These are phyloP conservation scores for Sarcophilus harrisii DNA, from an alignment of 2,797 vertebrate genomes.

Conservation along the genomic window DNA sequence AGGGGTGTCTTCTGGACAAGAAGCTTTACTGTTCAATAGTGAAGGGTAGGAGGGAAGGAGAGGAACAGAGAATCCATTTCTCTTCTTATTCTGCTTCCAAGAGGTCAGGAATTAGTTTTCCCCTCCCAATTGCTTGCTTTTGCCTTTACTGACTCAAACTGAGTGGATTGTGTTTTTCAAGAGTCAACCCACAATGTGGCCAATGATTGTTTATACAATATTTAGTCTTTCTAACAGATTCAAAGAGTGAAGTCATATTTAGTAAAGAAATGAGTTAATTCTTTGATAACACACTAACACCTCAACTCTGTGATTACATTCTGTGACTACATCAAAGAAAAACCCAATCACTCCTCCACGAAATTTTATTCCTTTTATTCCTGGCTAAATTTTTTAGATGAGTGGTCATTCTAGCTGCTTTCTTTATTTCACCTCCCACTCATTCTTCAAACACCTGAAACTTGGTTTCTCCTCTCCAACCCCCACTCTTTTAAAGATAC, in stretches of 20 bases:
- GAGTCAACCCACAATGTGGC: background rate
- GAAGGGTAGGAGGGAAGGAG: background rate
- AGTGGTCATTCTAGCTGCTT: background rate
- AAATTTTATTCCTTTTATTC: background rate
- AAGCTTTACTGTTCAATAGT: background rate
- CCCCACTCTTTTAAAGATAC: background rate
- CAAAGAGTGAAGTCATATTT: background rate
- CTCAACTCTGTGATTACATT: background rate
- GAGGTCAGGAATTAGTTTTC: background rate
- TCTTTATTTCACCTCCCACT: background rate
- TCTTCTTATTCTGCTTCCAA: background rate
- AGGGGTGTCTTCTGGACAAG: background rate
- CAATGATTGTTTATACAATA: background rate
- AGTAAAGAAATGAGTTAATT: background rate
- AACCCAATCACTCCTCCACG: background rate
- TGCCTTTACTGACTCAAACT: background rate
- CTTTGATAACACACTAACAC: background rate
- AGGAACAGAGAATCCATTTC: background rate
- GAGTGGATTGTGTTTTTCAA: background rate
- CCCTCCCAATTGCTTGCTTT: background rate
- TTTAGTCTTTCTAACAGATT: background rate
- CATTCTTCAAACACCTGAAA: background rate
- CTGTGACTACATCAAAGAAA: background rate
- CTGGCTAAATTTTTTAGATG: background rate
- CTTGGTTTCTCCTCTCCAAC: background rate